phyloP scores from a whole-genome alignment of 2,113 vertebrate genomes.

The Gorsachius goisagi region DNA sequence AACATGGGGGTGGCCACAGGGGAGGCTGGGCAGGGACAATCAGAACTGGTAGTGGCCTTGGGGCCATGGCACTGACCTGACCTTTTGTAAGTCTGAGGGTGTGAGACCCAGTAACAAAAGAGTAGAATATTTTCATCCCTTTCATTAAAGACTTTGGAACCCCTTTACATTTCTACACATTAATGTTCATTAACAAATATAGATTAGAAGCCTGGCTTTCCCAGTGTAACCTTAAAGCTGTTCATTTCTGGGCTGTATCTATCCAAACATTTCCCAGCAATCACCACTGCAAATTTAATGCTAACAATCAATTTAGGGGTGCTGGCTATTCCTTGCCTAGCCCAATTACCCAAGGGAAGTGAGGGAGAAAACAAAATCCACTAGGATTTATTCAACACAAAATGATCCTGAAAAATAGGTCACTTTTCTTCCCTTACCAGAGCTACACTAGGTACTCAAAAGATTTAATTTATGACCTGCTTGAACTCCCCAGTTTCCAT shows the following conservation, averaged over 20 bases:
- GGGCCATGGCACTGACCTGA: neutral
- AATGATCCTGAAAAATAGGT: neutral
- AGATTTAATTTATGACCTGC: neutral
- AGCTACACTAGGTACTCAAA: neutral
- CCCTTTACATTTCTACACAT: neutral
- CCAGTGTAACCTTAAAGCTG: neutral
- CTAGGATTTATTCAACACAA: neutral
- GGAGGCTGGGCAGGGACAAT: neutral
- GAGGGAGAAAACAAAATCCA: neutral
- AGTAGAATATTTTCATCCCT: neutral
- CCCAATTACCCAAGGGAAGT: neutral
- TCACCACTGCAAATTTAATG: neutral
- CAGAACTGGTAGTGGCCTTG: neutral
- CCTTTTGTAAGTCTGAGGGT: neutral
- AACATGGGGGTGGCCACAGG: no score
- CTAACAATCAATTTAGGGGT: neutral
- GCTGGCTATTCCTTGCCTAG: neutral
- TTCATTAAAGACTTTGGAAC: neutral
- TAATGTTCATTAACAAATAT: neutral
- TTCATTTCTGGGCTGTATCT: neutral
- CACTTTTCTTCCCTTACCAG: neutral
- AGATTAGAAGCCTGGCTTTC: neutral
- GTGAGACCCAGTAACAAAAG: neutral
- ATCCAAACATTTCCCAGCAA: neutral
- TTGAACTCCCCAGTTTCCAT: neutral